Base-by-base conservation (phyloP, 2,797 vertebrate species). In the Anas bernieri region DNA sequence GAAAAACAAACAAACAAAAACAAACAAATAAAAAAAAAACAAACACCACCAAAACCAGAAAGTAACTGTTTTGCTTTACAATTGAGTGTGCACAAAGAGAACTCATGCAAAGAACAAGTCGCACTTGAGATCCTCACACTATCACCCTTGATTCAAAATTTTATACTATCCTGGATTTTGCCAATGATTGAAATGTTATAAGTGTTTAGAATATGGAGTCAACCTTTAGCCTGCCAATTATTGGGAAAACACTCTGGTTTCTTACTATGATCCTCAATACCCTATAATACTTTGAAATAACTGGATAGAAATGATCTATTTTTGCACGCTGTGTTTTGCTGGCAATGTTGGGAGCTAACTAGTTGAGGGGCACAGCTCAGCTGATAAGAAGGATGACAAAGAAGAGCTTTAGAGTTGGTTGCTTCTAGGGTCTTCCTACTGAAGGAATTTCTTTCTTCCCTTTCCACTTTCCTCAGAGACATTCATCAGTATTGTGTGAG, bases 211-310 rank as follows among this genome's bases (percentile, higher is more conserved):
- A 12, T 7, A 31, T 3, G 9, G 2, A 22, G 22, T n/a, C 26
- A 75, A 25, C 21, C 11, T 59, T 73, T 46, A 41, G 22, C n/a
- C 48, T 67, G n/a, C 5, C 5, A 31, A n/a, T 37, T 22, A 35
- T 22, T 14, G 48, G 28, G 54, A 25, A 61, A 43, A 68, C 18
- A 3, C 12, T 75, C 26, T 4, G 5, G 39, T 56, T 76, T 28
- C 59, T 82, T 30, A 1, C 18, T 39, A 0, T 23, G 48, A 30
- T 16, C 26, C 10, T 21, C 0, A 0, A 3, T 18, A 25, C 12
- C n/a, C 31, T 20, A 2, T 9, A 21, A 2, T 43, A 39, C 18
- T 58, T 74, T 26, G 12, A 43, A 67, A 16, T 12, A 59, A 11
- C n/a, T 21, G 20, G 25, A 25, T 4, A 4, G 33, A 43, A n/a